A percentile compares a stretch with the other conserved stretches of the same genome.
phyloP scores from a whole-genome alignment of 2,888 invertebrate genomes.

The Exocentrus adspersus region DNA sequence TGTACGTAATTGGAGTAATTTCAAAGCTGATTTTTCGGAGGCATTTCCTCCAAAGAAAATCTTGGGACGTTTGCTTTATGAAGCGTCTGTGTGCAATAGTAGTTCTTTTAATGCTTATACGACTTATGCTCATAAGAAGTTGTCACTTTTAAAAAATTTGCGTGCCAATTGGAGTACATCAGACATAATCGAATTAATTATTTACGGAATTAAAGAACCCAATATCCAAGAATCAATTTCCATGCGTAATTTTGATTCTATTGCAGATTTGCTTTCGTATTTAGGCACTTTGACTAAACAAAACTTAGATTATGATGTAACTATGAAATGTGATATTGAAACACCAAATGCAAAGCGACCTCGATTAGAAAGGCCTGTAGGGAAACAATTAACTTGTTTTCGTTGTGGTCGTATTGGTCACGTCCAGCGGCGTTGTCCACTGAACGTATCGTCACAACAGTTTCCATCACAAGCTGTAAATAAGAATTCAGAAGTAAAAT shows the following conservation, averaged over 20 bases:
- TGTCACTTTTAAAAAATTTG: constrained; percentile 22
- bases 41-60: constrained; percentile 30
- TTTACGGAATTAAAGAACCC: constrained; percentile 25
- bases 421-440: background rate
- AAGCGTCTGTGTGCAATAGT: constrained; percentile 26
- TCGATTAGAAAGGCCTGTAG: background rate
- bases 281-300: constrained; percentile 3
- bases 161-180: constrained; percentile 20
- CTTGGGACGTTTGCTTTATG: constrained; percentile 27
- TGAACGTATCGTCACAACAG: background rate
- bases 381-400: background rate
- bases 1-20: constrained; percentile 23
- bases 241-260: constrained; percentile 19
- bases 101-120: constrained; percentile 25
- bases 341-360: background rate
- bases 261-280: constrained; percentile 25
- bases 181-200: constrained; percentile 29
- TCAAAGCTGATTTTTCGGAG: constrained; percentile 31
- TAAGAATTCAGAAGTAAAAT: background rate
- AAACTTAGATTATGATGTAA: too few species aligned
- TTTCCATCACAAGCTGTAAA: too few species aligned
- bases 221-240: constrained; percentile 17
- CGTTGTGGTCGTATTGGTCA: constrained; percentile 6
- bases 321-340: background rate
- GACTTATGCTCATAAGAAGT: constrained; percentile 29